Evolutionary conservation across 2,113 vertebrate species (phyloP).

Genomic region (Hassar affinis): DNA sequence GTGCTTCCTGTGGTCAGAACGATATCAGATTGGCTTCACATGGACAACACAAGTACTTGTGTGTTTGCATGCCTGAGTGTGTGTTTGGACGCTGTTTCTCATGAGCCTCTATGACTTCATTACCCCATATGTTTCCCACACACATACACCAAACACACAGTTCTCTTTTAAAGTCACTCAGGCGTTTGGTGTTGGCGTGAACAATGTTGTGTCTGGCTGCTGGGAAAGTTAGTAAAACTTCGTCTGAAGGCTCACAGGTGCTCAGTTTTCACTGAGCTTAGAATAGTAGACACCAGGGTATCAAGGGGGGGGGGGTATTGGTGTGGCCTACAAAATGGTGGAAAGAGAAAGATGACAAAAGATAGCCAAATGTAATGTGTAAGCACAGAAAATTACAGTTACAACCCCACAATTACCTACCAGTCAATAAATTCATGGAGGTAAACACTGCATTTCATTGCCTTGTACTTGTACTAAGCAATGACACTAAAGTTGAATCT

Average conservation of each 20-base stretch:
- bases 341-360: neutral
- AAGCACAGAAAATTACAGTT: neutral
- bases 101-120: conserved; percentile 39
- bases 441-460: too few relatives aligned
- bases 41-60: conserved; percentile 25
- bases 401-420: too few relatives aligned
- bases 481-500: too few relatives aligned
- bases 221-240: neutral
- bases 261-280: conserved; percentile 29
- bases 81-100: neutral
- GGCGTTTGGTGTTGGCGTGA: conserved; percentile 40
- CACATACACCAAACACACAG: neutral
- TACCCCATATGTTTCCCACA: conserved; percentile 24
- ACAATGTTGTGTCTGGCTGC: conserved; percentile 36
- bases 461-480: too few relatives aligned
- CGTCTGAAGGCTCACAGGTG: conserved; percentile 8
- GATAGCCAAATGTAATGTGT: neutral
- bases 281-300: neutral
- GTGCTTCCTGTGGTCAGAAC: conserved; percentile 26
- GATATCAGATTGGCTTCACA: conserved; percentile 12
- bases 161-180: conserved; percentile 7
- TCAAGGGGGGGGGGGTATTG: neutral
- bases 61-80: neutral
- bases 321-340: neutral
- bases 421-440: neutral